Evolutionary conservation across 2,797 vertebrate genomes (phyloP).

Genomic region (Lateolabrax maculatus): DNA sequence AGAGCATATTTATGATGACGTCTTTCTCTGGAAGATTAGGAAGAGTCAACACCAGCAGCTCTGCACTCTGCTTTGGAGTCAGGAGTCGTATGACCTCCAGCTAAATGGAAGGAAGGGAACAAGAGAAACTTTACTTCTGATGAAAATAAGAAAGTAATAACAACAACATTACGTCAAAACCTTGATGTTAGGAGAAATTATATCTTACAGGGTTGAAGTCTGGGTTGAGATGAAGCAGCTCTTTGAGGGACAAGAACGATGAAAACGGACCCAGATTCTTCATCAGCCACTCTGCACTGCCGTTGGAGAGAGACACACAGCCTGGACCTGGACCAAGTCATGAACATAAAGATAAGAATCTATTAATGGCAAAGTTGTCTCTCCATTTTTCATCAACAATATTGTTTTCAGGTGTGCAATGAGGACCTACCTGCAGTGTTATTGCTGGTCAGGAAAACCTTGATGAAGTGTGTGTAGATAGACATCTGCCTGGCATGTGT

Average conservation of each 20-base stretch:
- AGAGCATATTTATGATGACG: conserved; percentile 66
- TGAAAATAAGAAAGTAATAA: not conserved
- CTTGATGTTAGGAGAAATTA: fast-evolving
- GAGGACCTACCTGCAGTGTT: too few relatives aligned
- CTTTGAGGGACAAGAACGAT: conserved; percentile 42
- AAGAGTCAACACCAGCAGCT: conserved; percentile 66
- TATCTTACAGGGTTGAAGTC: conserved; percentile 73
- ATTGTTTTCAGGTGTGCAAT: not conserved
- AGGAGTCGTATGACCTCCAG: conserved; percentile 70
- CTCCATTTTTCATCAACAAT: too few relatives aligned
- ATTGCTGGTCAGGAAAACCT: too few relatives aligned
- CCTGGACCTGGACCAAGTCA: conserved; percentile 52
- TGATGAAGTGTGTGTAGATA: too few relatives aligned
- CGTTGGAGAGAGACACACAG: conserved; percentile 63
- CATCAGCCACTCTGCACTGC: conserved; percentile 72
- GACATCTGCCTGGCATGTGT: not conserved
- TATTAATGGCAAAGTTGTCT: too few relatives aligned
- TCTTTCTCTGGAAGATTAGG: conserved; percentile 50
- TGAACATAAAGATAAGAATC: not conserved
- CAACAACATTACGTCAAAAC: not conserved
- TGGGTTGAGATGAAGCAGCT: conserved; percentile 73
- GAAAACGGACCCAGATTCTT: conserved; percentile 79
- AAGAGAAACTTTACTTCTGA: not conserved
- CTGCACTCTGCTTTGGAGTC: conserved; percentile 67
- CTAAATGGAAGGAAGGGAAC: conserved; percentile 43